A percentile compares a stretch with the other conserved stretches of the same genome.
Conservation (phyloP, 2,797 vertebrate species). For the Alosa sapidissima region DNA sequence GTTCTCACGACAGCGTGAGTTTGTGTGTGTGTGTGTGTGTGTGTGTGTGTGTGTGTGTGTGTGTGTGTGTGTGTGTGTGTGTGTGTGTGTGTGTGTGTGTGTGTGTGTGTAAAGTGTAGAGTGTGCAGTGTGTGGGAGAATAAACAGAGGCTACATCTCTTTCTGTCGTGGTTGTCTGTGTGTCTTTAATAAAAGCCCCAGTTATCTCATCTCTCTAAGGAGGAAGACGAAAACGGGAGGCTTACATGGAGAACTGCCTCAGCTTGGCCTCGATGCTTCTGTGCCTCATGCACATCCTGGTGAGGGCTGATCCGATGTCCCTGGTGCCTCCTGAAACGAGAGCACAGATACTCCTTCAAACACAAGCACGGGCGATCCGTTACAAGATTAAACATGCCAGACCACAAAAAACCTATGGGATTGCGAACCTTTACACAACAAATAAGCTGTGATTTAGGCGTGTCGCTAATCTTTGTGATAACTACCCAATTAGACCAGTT, state of each 20-base stretch:
- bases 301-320: constrained; percentile 83
- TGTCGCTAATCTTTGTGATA: not conserved
- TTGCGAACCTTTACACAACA: not conserved
- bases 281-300: constrained; percentile 85
- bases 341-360: constrained; percentile 5
- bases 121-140: constrained; percentile 1
- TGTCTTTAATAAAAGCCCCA: not conserved
- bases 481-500: not conserved
- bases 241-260: constrained; percentile 82
- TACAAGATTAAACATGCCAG: not conserved
- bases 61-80: constrained; percentile 37
- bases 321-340: constrained; percentile 74
- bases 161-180: not conserved
- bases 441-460: not conserved
- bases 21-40: constrained; percentile 20
- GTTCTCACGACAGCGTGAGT: constrained; percentile 10
- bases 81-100: too few species aligned
- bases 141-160: not conserved
- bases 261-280: constrained; percentile 82
- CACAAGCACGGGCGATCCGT: not conserved
- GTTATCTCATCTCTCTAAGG: not conserved
- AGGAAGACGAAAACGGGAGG: not conserved
- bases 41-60: constrained; percentile 27
- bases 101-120: not conserved
- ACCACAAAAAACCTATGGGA: not conserved